Base-by-base conservation (phyloP, 2,113 vertebrate genomes). In the Blennius ocellaris region DNA sequence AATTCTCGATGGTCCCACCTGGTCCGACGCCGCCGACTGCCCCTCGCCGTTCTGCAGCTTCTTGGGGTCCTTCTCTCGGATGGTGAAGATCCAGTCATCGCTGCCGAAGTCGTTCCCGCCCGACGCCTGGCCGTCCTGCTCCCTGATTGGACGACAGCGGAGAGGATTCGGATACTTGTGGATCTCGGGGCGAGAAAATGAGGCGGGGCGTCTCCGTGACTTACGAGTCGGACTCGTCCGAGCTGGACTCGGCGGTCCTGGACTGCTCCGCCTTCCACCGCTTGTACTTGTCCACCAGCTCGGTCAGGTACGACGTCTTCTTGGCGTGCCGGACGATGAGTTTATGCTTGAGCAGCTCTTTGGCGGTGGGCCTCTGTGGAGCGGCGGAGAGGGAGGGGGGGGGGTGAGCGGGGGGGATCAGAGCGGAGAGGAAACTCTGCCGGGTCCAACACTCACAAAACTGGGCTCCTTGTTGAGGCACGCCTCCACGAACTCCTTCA, bases 401-500 rank as follows among this genome's bases (percentile, higher is more conserved):
- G 45, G 58, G 50, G 41, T 37, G 47, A 56, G 44, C 44, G 41
- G 11, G 11, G 11, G 11, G 0, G 12, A 15, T 1, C 17, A 11
- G 11, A 41, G 21, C 21, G 21, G 21, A 2, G 21, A 30, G 21
- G 21, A 30, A 30, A 30, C 21, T n/a, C n/a, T 30, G 21, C 21
- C 4, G 21, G 4, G 21, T 30, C 49, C 0, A 8, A 5, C 1
- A 94, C 98, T 95, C 87, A 99, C 98, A 91, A 99, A 99, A 93
- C 97, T 96, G 4, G 97, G 98, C 89, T 99, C 97, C 87, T 99
- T 99, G 85, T 99, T 99, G 83, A 99, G 89, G 82, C 98, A 99
- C 84, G 96, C 96, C 80, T 99, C 97, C 0, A 99, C 91, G 69
- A 99, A 99, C 93, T 99, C 98, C 89, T 99, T 99, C 49, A 99